These are phyloP conservation scores for Notospermus geniculatus DNA, from an alignment of 1,140 invertebrate genomes.

Conservation along the genomic window DNA sequence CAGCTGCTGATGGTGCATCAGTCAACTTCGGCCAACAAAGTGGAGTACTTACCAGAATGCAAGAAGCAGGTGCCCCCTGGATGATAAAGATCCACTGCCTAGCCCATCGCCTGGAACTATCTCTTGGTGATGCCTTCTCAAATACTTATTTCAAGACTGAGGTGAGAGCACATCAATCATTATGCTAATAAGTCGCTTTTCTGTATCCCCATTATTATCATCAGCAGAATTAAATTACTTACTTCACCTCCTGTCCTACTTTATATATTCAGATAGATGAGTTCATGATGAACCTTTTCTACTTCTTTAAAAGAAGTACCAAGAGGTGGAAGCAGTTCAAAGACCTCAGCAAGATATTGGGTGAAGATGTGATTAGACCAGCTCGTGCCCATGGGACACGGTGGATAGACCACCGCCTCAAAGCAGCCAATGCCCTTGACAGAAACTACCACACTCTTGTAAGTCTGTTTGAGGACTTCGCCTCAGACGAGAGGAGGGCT, in stretches of 20 bases:
- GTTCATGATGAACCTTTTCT: background rate
- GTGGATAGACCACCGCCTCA: background rate
- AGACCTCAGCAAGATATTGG: background rate
- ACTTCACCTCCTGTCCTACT: background rate
- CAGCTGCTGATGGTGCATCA: too few species aligned
- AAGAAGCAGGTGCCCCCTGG: too few species aligned
- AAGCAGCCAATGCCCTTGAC: background rate
- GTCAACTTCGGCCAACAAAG: too few species aligned
- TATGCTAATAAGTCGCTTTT: too few species aligned
- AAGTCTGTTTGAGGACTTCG: background rate
- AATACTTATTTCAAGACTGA: background rate
- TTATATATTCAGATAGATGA: background rate
- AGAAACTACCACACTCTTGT: background rate
- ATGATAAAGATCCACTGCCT: too few species aligned
- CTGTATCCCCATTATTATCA: too few species aligned
- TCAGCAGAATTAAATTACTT: too few species aligned
- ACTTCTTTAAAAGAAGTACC: background rate
- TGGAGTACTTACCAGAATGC: too few species aligned
- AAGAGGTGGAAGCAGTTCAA: conserved; percentile 1
- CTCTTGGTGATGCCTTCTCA: too few species aligned
- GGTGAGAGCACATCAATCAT: too few species aligned
- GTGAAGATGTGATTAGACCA: background rate
- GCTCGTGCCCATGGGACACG: background rate
- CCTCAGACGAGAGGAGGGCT: background rate
- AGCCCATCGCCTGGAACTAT: too few species aligned